Base-by-base conservation (phyloP, 1,140 invertebrate genomes). In the Prorops nasuta region DNA sequence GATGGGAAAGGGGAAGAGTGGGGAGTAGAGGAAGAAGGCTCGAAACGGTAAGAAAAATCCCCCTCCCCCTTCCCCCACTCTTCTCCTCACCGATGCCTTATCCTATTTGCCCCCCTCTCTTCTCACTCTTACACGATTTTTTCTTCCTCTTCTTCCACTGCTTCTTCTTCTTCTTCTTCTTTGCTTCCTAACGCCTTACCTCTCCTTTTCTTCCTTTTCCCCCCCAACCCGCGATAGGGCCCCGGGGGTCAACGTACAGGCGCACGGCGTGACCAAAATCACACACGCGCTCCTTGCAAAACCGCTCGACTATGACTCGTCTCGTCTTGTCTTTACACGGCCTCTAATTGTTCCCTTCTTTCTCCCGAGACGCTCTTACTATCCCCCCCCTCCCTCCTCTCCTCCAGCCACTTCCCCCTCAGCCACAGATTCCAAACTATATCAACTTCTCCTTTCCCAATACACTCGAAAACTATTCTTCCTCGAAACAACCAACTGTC, bases 211-310 rank as follows among this genome's bases (percentile, higher is more conserved):
- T 44, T 22, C 43, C 53, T 20, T 22, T 52, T 54, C 37, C 60
- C 50, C 51, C 49, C 42, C 60, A 51, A 46, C 57, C 52, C 47
- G 44, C 43, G 49, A 37, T 49, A 50, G n/a, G n/a, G 49, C 55
- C 52, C 52, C 55, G 63, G 67, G 60, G 72, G 71, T 76, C 74
- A 76, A 74, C 60, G 74, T 74, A 76, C 74, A 76, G 72, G 63
- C 74, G 69, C 59, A 56, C 67, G 69, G 69, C 70, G 71, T 76
- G 72, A 76, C 72, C 72, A 67, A 72, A 76, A 76, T 73, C 73
- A 75, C 72, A 72, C 67, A 73, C 67, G 67, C 69, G 66, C 64
- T 68, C 57, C 58, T 64, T 69, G 65, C 70, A 55, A 66, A 66
- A 67, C 64, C 68, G 63, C 71, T 71, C 72, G 66, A 57, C 66